phyloP scores from a whole-genome alignment of 2,888 invertebrate genomes.

The Chesias legatella region DNA sequence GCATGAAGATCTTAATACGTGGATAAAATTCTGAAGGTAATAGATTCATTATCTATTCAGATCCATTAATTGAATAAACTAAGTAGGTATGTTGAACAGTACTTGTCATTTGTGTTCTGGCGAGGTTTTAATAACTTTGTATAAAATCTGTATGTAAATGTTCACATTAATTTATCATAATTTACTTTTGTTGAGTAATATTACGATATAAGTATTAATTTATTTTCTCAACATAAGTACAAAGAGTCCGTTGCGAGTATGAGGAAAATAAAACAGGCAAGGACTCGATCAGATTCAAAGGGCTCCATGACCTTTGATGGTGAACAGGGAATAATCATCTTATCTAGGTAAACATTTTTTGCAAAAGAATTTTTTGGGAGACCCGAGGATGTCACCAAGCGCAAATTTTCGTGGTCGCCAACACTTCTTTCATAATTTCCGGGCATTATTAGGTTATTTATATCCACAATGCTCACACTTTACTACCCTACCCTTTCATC shows the following conservation, averaged over 20 bases:
- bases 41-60: too few species aligned
- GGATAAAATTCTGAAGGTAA: too few species aligned
- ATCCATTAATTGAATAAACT: too few species aligned
- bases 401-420: slow-evolving; percentile 21
- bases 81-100: too few species aligned
- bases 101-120: too few species aligned
- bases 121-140: too few species aligned
- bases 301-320: slow-evolving; percentile 16
- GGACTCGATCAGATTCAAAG: slow-evolving; percentile 19
- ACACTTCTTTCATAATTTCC: slow-evolving; percentile 24
- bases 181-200: too few species aligned
- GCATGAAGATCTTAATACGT: too few species aligned
- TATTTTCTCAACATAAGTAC: slow-evolving; percentile 1
- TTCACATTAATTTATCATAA: too few species aligned
- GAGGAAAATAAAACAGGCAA: slow-evolving; percentile 12
- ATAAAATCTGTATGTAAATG: too few species aligned
- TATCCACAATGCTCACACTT: slow-evolving; percentile 7
- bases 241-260: slow-evolving; percentile 8
- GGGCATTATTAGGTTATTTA: slow-evolving; percentile 25
- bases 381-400: slow-evolving; percentile 7
- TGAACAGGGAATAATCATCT: slow-evolving; percentile 20
- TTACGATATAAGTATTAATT: too few species aligned
- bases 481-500: slow-evolving; percentile 12
- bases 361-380: slow-evolving; percentile 15
- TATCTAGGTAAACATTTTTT: slow-evolving; percentile 15